Percentiles rank a stretch among this genome's conserved stretches.
Conservation (phyloP, 2,113 vertebrate genomes). For the Gopherus evgoodei region DNA sequence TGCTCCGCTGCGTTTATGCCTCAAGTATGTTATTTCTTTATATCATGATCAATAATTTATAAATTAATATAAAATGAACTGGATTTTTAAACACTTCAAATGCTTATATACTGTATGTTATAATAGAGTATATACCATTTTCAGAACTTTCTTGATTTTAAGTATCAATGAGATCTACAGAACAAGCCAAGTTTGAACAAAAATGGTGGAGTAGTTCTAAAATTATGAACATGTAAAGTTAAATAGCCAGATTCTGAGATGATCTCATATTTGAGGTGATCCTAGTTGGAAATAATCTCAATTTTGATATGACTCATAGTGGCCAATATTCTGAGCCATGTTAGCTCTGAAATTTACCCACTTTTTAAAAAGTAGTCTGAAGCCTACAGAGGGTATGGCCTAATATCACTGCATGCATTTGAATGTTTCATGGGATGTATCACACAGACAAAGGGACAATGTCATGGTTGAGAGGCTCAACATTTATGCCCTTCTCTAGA, state of each 20-base stretch:
- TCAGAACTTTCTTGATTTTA: background rate
- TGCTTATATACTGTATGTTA: background rate
- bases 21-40: background rate
- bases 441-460: background rate
- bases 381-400: background rate
- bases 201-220: background rate
- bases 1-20: background rate
- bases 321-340: too few relatives aligned
- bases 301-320: background rate
- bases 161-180: background rate
- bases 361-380: too few relatives aligned
- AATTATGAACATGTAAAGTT: background rate
- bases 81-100: background rate
- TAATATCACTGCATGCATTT: background rate
- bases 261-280: background rate
- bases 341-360: background rate
- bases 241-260: background rate
- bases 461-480: background rate
- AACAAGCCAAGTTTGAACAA: background rate
- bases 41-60: accelerated
- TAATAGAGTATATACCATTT: background rate
- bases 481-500: background rate
- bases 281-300: background rate
- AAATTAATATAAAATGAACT: background rate
- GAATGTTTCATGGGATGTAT: background rate